Evolutionary conservation across 2,797 vertebrate genomes (phyloP), one percentile per base, ranked within the genome.

Genomic region (Enteromius mattozi): DNA sequence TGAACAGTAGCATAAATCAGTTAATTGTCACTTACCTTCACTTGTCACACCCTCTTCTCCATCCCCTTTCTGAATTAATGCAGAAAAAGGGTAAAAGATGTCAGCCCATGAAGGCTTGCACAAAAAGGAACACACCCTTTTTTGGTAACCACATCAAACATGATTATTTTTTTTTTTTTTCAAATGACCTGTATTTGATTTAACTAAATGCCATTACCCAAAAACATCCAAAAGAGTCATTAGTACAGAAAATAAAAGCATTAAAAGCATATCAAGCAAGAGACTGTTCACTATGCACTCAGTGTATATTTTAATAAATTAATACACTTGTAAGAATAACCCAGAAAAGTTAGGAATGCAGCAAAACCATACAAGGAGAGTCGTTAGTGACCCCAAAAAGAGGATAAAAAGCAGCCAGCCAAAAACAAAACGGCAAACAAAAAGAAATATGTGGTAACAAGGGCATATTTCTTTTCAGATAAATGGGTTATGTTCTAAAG

Each of bases 11-110:
- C 42, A 7, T 40, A 61, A 30, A 59, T 14, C 1, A 17, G 42
- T 8, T 35, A 74, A 69, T 27, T 59, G 0, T 56, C 7, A 12
- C 33, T 70, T 94, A 99, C 98, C 98, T 98, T 99, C 98, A 80
- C 98, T 99, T 0, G 98, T 99, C 91, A 99, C 98, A 0, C 98
- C 98, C 91, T 99, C 98, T 87, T 99, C 98, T 8, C 97, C 97
- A 0, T 98, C 97, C 78, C 98, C 98, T 92, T 97, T 96, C 98
- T 99, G 94, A 70, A 80, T 79, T 65, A 30, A 69, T 65, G 35
- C 42, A 81, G 40, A 82, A 89, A 35, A 63, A 69, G 9, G 8
- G 40, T 21, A 77, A 45, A 70, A 37, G 6, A 35, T 27, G 65
- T 74, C 6, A 56, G n/a, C 16, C 2, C 42, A 56, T 13, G 13